A percentile compares a stretch with the other conserved stretches of the same genome.
Conservation (phyloP, 2,797 vertebrate species). For the Lophotriccus pileatus region DNA sequence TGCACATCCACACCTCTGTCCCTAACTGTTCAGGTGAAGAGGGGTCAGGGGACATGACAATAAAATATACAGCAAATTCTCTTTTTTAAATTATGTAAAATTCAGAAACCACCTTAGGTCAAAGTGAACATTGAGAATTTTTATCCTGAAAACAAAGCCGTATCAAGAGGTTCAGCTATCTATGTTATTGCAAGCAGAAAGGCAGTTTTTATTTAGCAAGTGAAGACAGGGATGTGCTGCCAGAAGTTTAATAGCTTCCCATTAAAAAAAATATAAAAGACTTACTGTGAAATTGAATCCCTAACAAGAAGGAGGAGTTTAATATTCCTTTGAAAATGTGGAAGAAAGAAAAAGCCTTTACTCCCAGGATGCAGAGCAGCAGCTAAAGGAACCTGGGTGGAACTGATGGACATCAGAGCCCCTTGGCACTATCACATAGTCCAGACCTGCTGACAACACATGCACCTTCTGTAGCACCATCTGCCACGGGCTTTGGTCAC, state of each 20-base stretch:
- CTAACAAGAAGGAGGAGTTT: background rate
- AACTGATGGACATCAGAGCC: background rate
- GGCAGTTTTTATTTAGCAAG: background rate
- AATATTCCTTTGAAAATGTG: background rate
- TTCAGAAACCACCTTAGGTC: background rate
- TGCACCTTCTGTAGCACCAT: constrained; percentile 23
- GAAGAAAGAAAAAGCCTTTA: background rate
- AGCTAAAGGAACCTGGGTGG: background rate
- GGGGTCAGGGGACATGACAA: background rate
- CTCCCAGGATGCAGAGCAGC: background rate
- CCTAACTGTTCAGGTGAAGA: background rate
- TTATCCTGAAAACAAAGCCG: background rate
- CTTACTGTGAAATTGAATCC: background rate
- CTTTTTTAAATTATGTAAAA: background rate
- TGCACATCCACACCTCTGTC: accelerated
- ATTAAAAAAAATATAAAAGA: background rate
- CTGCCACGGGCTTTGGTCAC: background rate
- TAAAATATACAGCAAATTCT: background rate
- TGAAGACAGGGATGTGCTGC: background rate
- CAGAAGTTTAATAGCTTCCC: background rate
- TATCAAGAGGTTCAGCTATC: background rate
- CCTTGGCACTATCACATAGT: background rate
- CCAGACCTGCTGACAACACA: background rate
- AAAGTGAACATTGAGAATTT: background rate
- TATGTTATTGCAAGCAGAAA: background rate